These are phyloP conservation scores for Cyrtorhinus lividipennis DNA, from an alignment of 1,140 invertebrate species.

Conservation along the genomic window DNA sequence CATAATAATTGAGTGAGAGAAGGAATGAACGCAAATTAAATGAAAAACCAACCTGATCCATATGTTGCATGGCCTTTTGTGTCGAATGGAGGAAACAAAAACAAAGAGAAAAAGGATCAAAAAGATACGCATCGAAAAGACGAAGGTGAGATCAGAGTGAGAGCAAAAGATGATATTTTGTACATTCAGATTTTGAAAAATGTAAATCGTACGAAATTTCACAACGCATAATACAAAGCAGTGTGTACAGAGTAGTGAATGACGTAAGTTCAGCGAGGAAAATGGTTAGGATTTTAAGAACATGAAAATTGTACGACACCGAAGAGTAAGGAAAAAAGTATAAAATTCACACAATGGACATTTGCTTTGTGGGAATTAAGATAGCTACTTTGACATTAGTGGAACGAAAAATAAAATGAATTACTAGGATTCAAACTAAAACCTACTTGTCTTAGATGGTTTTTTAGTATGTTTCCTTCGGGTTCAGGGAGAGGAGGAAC, in stretches of 20 bases:
- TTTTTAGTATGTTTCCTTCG: slow-evolving; percentile 84
- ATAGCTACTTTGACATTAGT: too few species aligned
- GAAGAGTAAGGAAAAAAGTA: too few species aligned
- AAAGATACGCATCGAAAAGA: background rate
- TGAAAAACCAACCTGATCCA: slow-evolving; percentile 53
- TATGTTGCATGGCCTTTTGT: slow-evolving; percentile 68
- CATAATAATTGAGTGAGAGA: too few species aligned
- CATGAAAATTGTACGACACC: background rate
- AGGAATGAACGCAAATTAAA: background rate
- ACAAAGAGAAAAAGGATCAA: slow-evolving; percentile 13
- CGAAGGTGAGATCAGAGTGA: background rate
- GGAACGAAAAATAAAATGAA: background rate
- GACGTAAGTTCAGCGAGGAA: too few species aligned
- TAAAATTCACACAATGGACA: too few species aligned
- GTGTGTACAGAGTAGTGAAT: background rate
- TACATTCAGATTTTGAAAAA: background rate
- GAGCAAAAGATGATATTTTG: background rate
- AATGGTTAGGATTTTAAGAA: too few species aligned
- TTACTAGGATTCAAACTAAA: slow-evolving; percentile 13
- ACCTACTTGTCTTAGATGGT: slow-evolving; percentile 84
- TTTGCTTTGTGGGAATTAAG: too few species aligned
- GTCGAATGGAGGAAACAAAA: background rate
- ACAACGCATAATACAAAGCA: background rate
- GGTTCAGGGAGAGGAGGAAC: slow-evolving; percentile 83
- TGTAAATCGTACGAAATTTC: background rate